These are phyloP conservation scores for Gadus chalcogrammus DNA, from an alignment of 2,113 vertebrate species.

Conservation along the genomic window DNA sequence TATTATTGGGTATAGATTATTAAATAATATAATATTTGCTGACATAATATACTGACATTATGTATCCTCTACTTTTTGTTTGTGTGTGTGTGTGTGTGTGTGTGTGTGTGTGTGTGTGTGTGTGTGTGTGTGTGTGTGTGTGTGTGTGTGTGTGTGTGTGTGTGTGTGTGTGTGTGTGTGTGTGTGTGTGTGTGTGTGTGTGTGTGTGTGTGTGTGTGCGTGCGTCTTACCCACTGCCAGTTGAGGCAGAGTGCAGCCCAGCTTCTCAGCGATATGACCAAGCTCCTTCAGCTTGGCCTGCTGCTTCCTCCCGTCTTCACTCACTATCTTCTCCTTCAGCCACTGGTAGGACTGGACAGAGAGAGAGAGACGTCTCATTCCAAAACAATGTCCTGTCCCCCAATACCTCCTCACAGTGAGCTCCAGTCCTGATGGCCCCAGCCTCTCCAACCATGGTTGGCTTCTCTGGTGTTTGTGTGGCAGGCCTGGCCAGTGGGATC, in stretches of 20 bases:
- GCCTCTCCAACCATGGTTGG: no score
- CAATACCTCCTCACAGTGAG: no score
- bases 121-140: not conserved
- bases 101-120: not conserved
- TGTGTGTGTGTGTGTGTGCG: not conserved
- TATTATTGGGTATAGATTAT: no score
- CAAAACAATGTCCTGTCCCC: no score
- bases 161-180: slow-evolving; percentile 21
- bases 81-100: not conserved
- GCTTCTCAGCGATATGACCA: slow-evolving; percentile 87
- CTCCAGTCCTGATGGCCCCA: no score
- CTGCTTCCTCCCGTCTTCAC: slow-evolving; percentile 93
- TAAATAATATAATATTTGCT: no score
- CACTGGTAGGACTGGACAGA: slow-evolving; percentile 90
- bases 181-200: not conserved
- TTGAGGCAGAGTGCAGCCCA: slow-evolving; percentile 94
- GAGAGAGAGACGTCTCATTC: not conserved
- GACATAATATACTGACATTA: no score
- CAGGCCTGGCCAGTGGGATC: no score
- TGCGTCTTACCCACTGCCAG: slow-evolving; percentile 87
- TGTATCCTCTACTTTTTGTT: no score
- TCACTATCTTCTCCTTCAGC: slow-evolving; percentile 94
- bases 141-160: not conserved
- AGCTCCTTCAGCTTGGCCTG: slow-evolving; percentile 94
- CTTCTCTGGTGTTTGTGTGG: no score